Conservation (phyloP, 2,888 invertebrate species). For the Andrena hattorfiana region DNA sequence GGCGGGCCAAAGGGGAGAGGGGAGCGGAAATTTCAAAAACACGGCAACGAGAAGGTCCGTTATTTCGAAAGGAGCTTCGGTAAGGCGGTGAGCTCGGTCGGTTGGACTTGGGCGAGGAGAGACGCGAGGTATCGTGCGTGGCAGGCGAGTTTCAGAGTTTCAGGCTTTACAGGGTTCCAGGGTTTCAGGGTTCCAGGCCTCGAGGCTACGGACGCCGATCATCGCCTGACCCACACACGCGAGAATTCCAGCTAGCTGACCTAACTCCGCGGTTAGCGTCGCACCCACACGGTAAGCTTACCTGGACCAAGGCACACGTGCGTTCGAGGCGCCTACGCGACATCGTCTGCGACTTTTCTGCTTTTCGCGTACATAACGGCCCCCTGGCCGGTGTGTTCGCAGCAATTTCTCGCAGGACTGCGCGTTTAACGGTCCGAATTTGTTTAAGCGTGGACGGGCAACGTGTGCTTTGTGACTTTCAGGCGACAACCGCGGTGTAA, state of each 20-base stretch:
- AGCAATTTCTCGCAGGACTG: not conserved
- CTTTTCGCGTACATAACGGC: constrained; percentile 66
- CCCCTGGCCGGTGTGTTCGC: not conserved
- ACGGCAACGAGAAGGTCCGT: constrained; percentile 16
- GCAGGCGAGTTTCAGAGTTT: no score
- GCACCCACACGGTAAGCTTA: constrained; percentile 48
- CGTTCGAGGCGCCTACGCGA: constrained; percentile 59
- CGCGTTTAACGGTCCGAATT: constrained; percentile 8
- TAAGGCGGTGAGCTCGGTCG: not conserved
- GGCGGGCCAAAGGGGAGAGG: not conserved
- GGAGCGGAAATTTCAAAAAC: constrained; percentile 28
- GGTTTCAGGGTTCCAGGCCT: constrained; percentile 58
- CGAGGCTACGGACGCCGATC: constrained; percentile 74
- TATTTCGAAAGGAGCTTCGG: constrained; percentile 37
- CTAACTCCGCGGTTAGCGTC: constrained; percentile 60
- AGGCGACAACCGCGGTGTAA: not conserved
- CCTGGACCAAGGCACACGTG: constrained; percentile 27
- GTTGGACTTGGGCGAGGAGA: not conserved
- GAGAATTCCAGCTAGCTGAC: constrained; percentile 73
- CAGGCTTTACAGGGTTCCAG: no score
- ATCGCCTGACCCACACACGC: constrained; percentile 70
- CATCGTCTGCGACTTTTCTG: constrained; percentile 45
- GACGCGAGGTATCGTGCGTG: constrained; percentile 11
- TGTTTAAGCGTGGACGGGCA: not conserved
- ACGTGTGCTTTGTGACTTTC: no score